Conservation (phyloP, 35 echinoderm and acorn worm species). For the Eucidaris tribuloides region DNA sequence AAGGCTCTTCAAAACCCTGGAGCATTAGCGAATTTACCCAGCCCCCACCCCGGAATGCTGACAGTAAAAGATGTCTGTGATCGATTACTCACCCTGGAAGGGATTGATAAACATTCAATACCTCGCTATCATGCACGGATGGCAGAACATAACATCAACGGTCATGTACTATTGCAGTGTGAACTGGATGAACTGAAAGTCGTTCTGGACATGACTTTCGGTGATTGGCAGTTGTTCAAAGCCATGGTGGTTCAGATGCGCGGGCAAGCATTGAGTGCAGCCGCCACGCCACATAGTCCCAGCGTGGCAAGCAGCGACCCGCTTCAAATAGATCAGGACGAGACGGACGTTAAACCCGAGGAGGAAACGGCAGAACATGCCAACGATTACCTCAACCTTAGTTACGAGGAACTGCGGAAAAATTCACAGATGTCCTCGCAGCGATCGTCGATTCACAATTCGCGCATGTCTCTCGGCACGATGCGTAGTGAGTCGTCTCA, state of each 20-base stretch:
- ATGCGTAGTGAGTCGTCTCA: conserved; percentile 60
- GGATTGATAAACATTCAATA: conserved; percentile 88
- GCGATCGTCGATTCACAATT: conserved; percentile 74
- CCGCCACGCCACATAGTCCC: conserved; percentile 58
- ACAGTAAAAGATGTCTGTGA: conserved; percentile 98
- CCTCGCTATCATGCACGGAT: conserved; percentile 87
- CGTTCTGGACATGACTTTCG: conserved; percentile 92
- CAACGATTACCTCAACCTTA: conserved; percentile 81
- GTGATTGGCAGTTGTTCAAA: conserved; percentile 97
- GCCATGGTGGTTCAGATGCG: conserved; percentile 84
- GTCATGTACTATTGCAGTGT: conserved; percentile 92
- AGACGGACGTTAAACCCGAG: neutral
- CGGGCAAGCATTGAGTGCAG: conserved; percentile 72
- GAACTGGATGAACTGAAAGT: conserved; percentile 92
- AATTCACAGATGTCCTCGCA: conserved; percentile 75
- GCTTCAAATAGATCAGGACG: conserved; percentile 29
- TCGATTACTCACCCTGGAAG: conserved; percentile 79
- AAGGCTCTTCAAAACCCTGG: conserved; percentile 52
- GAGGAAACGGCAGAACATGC: conserved; percentile 10
- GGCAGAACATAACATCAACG: conserved; percentile 96
- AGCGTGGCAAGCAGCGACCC: conserved; percentile 76
- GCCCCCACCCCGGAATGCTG: conserved; percentile 59
- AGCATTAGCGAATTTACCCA: too few species aligned
- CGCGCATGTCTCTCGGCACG: conserved; percentile 62
- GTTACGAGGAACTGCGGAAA: conserved; percentile 79